Evolutionary conservation across 1,140 invertebrate species (phyloP).

Genomic region (Oreohelix idahoensis): DNA sequence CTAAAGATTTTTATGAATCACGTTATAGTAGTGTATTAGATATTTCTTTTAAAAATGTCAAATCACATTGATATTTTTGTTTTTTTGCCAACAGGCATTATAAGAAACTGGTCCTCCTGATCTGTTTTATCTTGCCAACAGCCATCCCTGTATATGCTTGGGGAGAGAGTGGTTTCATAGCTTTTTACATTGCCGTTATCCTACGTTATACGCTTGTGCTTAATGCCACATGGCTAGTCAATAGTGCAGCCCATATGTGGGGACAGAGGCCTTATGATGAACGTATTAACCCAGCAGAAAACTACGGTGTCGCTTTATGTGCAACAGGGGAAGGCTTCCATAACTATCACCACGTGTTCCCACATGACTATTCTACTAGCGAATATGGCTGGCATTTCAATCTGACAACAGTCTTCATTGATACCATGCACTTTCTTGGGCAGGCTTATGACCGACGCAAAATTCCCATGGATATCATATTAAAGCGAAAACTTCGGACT

Average conservation of each 20-base stretch:
- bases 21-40: no score
- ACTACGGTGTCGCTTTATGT: constrained; percentile 73
- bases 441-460: constrained; percentile 91
- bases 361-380: constrained; percentile 83
- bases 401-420: constrained; percentile 86
- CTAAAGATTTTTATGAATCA: no score
- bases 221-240: constrained; percentile 96
- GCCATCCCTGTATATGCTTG: constrained; percentile 86
- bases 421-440: constrained; percentile 84
- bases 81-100: constrained; percentile 79
- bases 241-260: constrained; percentile 94
- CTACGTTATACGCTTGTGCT: constrained; percentile 89
- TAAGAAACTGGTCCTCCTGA: constrained; percentile 83
- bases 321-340: constrained; percentile 86
- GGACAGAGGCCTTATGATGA: constrained; percentile 91
- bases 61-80: no score
- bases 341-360: constrained; percentile 97
- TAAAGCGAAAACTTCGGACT: constrained; percentile 74
- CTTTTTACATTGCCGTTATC: constrained; percentile 87
- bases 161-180: constrained; percentile 85
- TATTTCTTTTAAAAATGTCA: no score
- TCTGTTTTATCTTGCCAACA: constrained; percentile 91
- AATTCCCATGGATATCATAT: constrained; percentile 81
- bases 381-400: constrained; percentile 86
- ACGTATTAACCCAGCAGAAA: constrained; percentile 79